Base-by-base conservation (phyloP, 2,113 vertebrate species). In the Elephas maximus region DNA sequence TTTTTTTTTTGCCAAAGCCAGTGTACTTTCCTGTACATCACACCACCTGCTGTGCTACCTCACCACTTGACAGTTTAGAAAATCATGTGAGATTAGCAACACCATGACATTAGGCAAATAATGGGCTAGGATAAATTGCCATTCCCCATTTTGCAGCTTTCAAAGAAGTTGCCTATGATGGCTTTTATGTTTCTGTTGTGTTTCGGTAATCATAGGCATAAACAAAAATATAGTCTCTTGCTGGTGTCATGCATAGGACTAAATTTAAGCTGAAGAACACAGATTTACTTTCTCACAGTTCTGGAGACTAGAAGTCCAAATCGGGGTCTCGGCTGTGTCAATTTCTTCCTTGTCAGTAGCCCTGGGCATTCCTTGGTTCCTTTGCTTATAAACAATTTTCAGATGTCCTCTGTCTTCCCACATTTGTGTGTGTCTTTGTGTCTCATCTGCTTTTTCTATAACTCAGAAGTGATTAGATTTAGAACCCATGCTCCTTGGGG, bases 221-320 rank as follows among this genome's bases (percentile, higher is more conserved):
- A 28, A 63, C n/a, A n/a, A 91, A 94, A 94, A 88, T 6, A 30
- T 7, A 60, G 77, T 24, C 28, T 90, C 76, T 77, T 67, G 14
- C 15, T 83, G 62, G 30, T 83, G 30, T 86, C 67, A 6, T 37
- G 48, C 41, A 33, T 26, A 51, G 12, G 71, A 76, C 67, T 83
- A 76, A 62, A 67, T 90, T 78, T 80, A 82, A 89, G 26, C 51
- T 48, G 28, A 94, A 37, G 67, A 73, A 73, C 33, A 73, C 5
- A 73, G 18, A 73, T 73, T 18, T 37, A 73, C 37, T 73, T 69
- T 37, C n/a, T 74, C 20, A 74, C 30, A 41, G 28, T 15, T 41
- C 37, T 74, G 37, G 73, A 74, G 73, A 11, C 20, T 23, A 23
- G 41, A 74, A 37, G 73, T 74, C 20, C n/a, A 41, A 74, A 41